These are phyloP conservation scores for Lysandra coridon DNA, from an alignment of 2,888 invertebrate genomes.

Conservation along the genomic window DNA sequence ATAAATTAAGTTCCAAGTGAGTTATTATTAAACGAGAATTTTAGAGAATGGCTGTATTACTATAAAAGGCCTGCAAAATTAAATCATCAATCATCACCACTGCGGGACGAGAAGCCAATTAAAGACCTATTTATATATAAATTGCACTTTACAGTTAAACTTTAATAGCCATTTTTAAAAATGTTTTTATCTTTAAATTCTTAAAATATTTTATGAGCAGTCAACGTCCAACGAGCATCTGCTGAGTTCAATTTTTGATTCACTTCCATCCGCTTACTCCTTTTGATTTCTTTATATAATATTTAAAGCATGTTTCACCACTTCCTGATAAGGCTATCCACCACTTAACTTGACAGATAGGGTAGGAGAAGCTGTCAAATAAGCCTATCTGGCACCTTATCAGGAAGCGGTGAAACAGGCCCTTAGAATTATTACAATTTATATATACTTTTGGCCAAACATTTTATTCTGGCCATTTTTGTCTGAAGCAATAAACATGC, in stretches of 20 bases:
- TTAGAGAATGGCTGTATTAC: neutral
- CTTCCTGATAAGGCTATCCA: too few species aligned
- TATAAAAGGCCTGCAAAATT: neutral
- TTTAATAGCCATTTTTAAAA: neutral
- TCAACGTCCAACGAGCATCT: neutral
- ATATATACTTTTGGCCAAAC: neutral
- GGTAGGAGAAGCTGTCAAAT: too few species aligned
- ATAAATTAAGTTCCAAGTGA: neutral
- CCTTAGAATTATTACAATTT: neutral
- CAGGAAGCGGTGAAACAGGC: too few species aligned
- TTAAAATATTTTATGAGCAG: neutral
- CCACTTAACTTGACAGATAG: too few species aligned
- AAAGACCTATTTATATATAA: neutral
- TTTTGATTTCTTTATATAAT: too few species aligned
- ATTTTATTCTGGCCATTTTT: too few species aligned
- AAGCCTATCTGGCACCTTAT: too few species aligned
- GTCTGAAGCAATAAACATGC: too few species aligned
- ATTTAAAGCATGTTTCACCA: too few species aligned
- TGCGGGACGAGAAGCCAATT: neutral
- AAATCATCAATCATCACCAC: neutral
- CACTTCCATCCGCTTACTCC: neutral
- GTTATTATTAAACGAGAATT: neutral
- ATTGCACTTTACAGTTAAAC: neutral
- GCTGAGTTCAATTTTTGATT: neutral
- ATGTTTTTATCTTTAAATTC: neutral